Evolutionary conservation across 2,888 invertebrate genomes (phyloP), one percentile per base, ranked within the genome.

Genomic region (Dorcus parallelipipedus): DNA sequence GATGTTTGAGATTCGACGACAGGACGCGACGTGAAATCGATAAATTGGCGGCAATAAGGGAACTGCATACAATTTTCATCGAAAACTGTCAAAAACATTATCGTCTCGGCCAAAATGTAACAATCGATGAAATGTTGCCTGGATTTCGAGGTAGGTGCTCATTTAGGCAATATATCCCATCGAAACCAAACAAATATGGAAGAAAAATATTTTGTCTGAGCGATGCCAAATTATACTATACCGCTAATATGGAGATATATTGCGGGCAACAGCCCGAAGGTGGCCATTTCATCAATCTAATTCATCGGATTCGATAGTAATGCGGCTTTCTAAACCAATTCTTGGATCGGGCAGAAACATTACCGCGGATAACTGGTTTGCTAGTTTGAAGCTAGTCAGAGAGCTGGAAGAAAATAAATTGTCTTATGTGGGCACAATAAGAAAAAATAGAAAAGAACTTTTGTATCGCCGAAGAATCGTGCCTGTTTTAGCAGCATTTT

Each of bases 141-240:
- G 65, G 59, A 38, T 70, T 72, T 60, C 51, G 69, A 59, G 69
- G 68, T 26, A 58, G 67, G 23, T 74, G 73, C 52, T 42, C 50
- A 14, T 69, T 71, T 64, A 52, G 65, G 26, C 68, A 71, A 59
- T 75, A 71, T 55, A 73, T 73, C 41, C 69, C 72, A 9, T 66
- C 66, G n/a, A 71, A 72, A 62, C 70, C 72, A 38, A 66, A 62
- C 50, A 72, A 70, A 60, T 72, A 71, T 60, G 69, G 71, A 2
- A 64, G 71, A 8, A 71, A 73, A 65, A n/a, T 70, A 26, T 67
- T 65, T 59, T 65, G 68, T 7, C 14, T 69, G 26, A 55, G 53
- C 50, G 70, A 71, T 61, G 64, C 70, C 39, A 68, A 68, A 64
- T 52, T 64, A 14, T 68, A 56, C 55, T 71, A 72, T 58, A 69